Base-by-base conservation (phyloP, 1,140 invertebrate genomes). In the Phocides pigmalion region DNA sequence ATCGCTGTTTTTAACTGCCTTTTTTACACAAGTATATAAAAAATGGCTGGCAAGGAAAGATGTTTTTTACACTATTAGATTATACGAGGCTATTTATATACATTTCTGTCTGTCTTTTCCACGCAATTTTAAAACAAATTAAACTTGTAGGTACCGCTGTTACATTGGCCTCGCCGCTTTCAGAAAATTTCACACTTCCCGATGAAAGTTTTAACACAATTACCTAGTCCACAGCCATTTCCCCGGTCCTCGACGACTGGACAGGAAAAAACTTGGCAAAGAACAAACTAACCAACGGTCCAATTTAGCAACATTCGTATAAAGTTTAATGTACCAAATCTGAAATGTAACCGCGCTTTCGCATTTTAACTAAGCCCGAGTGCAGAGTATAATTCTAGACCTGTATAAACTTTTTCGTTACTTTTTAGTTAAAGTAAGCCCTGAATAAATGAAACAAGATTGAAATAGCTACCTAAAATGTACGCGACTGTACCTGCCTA, bases 201-300 rank as follows among this genome's bases (percentile, higher is more conserved):
- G 80, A 87, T 89, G 84, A 87, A 89, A 89, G 81, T 89, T 89
- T 87, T 89, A 87, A 87, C 84, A 85, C 82, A 85, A 89, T 89
- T 87, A 87, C 84, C 82, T 81, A 79, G 77, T 84, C 82, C 76
- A 68, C 73, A 71, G 77, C 76, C 79, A 81, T 86, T 87, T 76
- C 70, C 67, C 67, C 71, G 74, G 76, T 79, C 77, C 81, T 76
- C 76, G 72, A 73, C 71, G 74, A 74, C 74, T 78, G 82, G 77
- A 81, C 76, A 82, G 80, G 74, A 87, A 87, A 89, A 86, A 89
- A 89, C 82, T 87, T 89, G 84, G 80, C 83, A 84, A 87, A 87
- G 84, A 85, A 88, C 82, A 88, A 89, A 87, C 84, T 88, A 87
- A 83, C 82, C 83, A 79, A 79, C 82, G 84, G 75, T 85, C 80